phyloP scores from a whole-genome alignment of 2,888 invertebrate genomes.

The Sylvicola cinctus region DNA sequence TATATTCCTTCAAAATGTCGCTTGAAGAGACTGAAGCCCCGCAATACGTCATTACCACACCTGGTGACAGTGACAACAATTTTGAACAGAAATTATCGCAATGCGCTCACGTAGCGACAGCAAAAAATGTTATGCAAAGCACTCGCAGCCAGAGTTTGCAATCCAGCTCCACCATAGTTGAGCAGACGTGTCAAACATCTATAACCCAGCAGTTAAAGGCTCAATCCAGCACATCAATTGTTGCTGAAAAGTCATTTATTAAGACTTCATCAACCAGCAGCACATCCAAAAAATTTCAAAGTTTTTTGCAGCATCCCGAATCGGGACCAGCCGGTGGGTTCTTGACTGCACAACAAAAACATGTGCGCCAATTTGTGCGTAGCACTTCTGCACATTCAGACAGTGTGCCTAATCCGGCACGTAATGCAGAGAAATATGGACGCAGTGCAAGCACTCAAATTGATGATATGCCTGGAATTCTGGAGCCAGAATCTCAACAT shows the following conservation, averaged over 20 bases:
- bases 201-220: constrained; percentile 28
- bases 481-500: constrained; percentile 5
- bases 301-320: constrained; percentile 24
- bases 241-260: constrained; percentile 12
- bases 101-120: constrained; percentile 9
- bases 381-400: constrained; percentile 26
- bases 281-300: constrained; percentile 18
- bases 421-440: constrained; percentile 19
- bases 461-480: constrained; percentile 14
- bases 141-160: constrained; percentile 11
- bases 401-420: constrained; percentile 8
- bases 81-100: neutral
- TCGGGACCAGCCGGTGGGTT: constrained; percentile 13
- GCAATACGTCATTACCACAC: constrained; percentile 23
- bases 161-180: constrained; percentile 9
- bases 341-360: constrained; percentile 24
- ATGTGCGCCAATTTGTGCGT: constrained; percentile 24
- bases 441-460: constrained; percentile 25
- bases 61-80: constrained; percentile 16
- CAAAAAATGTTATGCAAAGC: neutral
- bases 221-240: constrained; percentile 22
- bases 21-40: constrained; percentile 14
- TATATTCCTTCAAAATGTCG: constrained; percentile 12
- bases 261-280: constrained; percentile 3
- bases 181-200: constrained; percentile 9